Base-by-base conservation (phyloP, 2,888 invertebrate genomes). In the Cantharis nigra region DNA sequence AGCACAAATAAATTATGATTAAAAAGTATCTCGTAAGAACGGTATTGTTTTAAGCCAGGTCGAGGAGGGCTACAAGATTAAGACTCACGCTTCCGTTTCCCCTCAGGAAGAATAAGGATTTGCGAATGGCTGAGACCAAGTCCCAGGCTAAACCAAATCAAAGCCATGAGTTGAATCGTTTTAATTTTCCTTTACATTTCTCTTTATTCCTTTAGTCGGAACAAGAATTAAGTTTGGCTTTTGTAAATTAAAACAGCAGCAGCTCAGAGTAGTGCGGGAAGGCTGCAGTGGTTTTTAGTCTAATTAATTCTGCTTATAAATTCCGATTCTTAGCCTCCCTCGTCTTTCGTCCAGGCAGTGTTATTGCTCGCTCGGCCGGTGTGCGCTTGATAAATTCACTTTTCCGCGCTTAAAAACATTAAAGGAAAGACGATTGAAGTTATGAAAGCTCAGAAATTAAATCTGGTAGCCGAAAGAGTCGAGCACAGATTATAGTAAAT, bases 251-350 rank as follows among this genome's bases (percentile, higher is more conserved):
- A 89, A 89, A 89, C 89, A 88, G 89, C 88, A 87, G 88, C 87
- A 79, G 80, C 80, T 80, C 80, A 76, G 77, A 80, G 79, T 81
- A 78, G 81, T 81, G 79, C 80, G 81, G 85, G 85, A 86, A 86
- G 85, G 87, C 87, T 87, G 89, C 88, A 87, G 89, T 87, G 89
- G 89, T 89, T 89, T 89, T 89, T 89, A 89, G 87, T 89, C 89
- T 89, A 89, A 89, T 89, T 89, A 89, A 89, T 89, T 89, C 89
- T 88, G 89, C 89, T 89, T 89, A 89, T 89, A 89, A 89, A 89
- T 89, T 89, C 89, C 88, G 88, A 89, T 89, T 89, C 88, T 85
- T 86, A 83, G 82, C 82, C 79, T 80, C 80, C 80, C 81, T 78
- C 78, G 78, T 74, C 80, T 80, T 74, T 79, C 82, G 77, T 80